These are phyloP conservation scores for Eubasilissa splendida DNA, from an alignment of 2,888 invertebrate species.

Conservation along the genomic window DNA sequence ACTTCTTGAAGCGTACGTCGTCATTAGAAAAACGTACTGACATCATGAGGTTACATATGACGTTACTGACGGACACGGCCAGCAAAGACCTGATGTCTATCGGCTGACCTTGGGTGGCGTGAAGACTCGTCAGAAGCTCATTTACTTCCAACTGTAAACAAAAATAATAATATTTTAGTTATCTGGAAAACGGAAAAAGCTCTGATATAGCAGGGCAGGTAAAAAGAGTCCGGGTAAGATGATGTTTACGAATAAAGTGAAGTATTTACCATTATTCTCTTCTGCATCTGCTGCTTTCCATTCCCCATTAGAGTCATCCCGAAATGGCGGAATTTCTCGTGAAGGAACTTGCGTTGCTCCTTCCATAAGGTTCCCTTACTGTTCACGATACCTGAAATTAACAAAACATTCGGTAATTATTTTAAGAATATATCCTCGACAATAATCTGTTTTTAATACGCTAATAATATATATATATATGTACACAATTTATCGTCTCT, in stretches of 20 bases:
- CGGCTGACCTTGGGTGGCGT: conserved; percentile 77
- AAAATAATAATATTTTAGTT: background rate
- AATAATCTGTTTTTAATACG: background rate
- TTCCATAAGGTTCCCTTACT: conserved; percentile 93
- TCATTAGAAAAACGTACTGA: conserved; percentile 87
- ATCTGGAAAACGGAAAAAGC: background rate
- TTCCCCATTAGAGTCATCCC: conserved; percentile 91
- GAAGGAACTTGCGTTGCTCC: conserved; percentile 89
- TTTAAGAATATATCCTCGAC: background rate
- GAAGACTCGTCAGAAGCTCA: conserved; percentile 79
- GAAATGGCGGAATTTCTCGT: conserved; percentile 87
- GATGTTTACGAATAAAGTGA: background rate
- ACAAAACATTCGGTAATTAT: conserved; percentile 1
- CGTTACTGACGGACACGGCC: conserved; percentile 89
- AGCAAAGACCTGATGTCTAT: conserved; percentile 83
- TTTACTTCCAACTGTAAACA: conserved; percentile 81
- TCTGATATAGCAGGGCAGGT: too few relatives aligned
- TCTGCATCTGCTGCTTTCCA: conserved; percentile 87
- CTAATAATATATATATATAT: background rate
- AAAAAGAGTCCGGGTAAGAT: background rate
- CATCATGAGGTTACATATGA: conserved; percentile 93
- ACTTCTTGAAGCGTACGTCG: conserved; percentile 83
- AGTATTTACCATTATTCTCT: conserved; percentile 83
- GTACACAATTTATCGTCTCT: too few relatives aligned
- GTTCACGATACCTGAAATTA: conserved; percentile 86